Base-by-base conservation (phyloP, 2,797 vertebrate genomes). In the Lithobates pipiens region DNA sequence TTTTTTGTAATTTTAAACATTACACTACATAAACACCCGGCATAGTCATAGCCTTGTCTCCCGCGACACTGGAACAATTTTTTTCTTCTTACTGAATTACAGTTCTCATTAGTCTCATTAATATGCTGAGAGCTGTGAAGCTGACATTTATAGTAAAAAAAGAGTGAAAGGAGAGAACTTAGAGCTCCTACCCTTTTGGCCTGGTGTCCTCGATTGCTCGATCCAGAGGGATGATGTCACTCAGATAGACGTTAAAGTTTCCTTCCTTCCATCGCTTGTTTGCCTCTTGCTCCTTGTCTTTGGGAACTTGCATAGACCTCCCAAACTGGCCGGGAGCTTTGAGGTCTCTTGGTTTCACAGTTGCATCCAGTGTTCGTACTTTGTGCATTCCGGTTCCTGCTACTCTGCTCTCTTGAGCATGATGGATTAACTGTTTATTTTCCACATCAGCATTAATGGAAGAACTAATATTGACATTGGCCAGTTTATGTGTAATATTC, bases 231-330 rank as follows among this genome's bases (percentile, higher is more conserved):
- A 99, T 99, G 93, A 96, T 63, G 8, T 99, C 97, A 2, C 98
- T 99, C 89, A 99, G 95, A 91, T 96, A 97, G 88, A 99, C 98
- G 0, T 99, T 99, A 77, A 99, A 99, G 86, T 97, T 93, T 4
- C 98, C 98, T 91, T 99, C 98, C 0, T 95, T 94, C 98, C 98
- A 99, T 72, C 96, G 93, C 29, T 90, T 95, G 78, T 91, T 94
- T 72, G 96, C 95, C 86, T 97, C 95, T 6, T 89, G 86, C 46
- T 97, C 90, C 84, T 97, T 95, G 0, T 92, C 93, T 0, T 50
- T 91, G 0, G 94, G 93, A 57, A 96, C 95, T 0, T 89, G 27
- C 0, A 93, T 95, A 0, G 96, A 91, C 1, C 93, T 94, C 54
- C 98, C 98, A 73, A 96, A 99, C 91, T 99, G 98, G 1, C 98